A percentile compares a stretch with the other conserved stretches of the same genome.
phyloP scores from a whole-genome alignment of 1,140 invertebrate genomes.

The Sminthurinus signatus region DNA sequence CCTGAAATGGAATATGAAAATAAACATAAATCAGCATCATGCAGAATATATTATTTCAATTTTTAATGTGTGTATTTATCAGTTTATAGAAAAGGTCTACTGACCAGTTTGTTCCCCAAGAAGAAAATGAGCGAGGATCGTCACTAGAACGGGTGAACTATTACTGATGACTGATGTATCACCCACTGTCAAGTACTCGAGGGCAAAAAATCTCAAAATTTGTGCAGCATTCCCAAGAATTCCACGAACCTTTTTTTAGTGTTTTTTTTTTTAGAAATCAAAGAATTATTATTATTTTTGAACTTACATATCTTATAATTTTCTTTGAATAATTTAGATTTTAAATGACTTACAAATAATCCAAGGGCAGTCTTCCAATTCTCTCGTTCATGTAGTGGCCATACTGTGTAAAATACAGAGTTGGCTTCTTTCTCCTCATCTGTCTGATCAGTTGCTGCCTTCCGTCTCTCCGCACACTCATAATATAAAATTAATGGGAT shows the following conservation, averaged over 20 bases:
- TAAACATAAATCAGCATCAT: no score
- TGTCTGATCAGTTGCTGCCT: no score
- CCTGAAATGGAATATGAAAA: no score
- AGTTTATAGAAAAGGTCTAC: no score
- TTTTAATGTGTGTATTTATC: no score
- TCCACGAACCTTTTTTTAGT: background rate
- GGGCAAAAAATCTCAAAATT: slow-evolving; percentile 10
- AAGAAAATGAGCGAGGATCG: slow-evolving; percentile 27
- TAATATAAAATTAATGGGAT: slow-evolving; percentile 14
- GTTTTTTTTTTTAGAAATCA: no score
- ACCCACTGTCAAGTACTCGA: slow-evolving; percentile 19
- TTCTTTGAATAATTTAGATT: slow-evolving; percentile 2
- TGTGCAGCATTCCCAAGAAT: background rate
- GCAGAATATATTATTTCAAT: no score
- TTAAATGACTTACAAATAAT: slow-evolving; percentile 13
- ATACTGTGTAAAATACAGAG: slow-evolving; percentile 8
- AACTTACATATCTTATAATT: background rate
- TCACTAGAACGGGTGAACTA: slow-evolving; percentile 15
- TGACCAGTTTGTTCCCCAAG: slow-evolving; percentile 24
- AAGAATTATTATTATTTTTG: no score
- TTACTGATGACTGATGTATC: slow-evolving; percentile 27
- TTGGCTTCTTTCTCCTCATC: background rate
- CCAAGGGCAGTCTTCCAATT: slow-evolving; percentile 18
- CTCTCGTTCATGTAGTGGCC: slow-evolving; percentile 11
- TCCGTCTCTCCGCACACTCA: no score